Percentiles rank a stretch among this genome's conserved stretches.
These are phyloP conservation scores for Azorinus chamasolen DNA, from an alignment of 2,888 invertebrate genomes.

Conservation along the genomic window DNA sequence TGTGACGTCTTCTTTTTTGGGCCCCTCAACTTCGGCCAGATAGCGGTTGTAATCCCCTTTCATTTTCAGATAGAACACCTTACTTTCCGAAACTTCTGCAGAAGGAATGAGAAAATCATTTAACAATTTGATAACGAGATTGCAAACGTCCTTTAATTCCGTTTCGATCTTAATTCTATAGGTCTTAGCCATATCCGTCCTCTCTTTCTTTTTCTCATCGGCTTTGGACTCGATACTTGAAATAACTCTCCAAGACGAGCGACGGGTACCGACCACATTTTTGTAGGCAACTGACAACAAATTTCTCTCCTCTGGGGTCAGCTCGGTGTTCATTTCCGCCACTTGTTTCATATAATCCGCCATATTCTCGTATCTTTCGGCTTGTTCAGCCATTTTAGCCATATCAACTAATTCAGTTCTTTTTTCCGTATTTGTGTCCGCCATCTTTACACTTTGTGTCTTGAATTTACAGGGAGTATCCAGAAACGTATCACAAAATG, in stretches of 20 bases:
- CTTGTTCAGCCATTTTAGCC: constrained; percentile 99
- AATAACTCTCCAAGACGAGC: constrained; percentile 97
- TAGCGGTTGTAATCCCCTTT: constrained; percentile 99
- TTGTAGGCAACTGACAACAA: constrained; percentile 99
- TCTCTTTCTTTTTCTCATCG: not conserved
- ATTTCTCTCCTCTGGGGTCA: constrained; percentile 99
- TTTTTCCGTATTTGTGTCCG: constrained; percentile 29
- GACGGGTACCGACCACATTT: constrained; percentile 99
- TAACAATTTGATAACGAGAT: constrained; percentile 98
- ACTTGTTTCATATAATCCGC: constrained; percentile 93
- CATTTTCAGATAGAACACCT: constrained; percentile 99
- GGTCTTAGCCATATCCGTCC: constrained; percentile 87
- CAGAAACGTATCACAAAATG: not conserved
- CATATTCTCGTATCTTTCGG: constrained; percentile 99
- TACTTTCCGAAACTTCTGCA: constrained; percentile 93
- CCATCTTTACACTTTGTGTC: not conserved
- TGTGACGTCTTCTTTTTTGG: constrained; percentile 89
- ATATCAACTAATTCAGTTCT: constrained; percentile 86
- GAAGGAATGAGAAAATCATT: constrained; percentile 99
- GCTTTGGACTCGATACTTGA: constrained; percentile 45
- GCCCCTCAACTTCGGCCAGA: constrained; percentile 98
- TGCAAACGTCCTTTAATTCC: constrained; percentile 99
- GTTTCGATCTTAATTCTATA: constrained; percentile 99
- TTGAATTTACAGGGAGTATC: not conserved
- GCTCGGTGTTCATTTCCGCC: constrained; percentile 90